Percentiles rank a stretch among this genome's conserved stretches.
Evolutionary conservation across 2,797 vertebrate genomes (phyloP).

Genomic region (Podarcis lilfordi): DNA sequence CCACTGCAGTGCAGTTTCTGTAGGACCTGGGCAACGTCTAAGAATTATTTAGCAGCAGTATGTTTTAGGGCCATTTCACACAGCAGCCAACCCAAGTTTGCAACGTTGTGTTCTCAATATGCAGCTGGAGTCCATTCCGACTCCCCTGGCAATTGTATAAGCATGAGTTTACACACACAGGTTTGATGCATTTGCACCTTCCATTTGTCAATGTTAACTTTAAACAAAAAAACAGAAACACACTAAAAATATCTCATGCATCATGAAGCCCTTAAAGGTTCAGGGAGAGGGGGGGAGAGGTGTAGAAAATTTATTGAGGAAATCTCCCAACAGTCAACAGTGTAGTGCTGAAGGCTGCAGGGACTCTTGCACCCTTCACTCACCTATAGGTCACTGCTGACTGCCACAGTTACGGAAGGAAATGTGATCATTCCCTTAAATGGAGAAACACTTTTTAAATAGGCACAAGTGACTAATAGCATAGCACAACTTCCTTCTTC

Average conservation of each 20-base stretch:
- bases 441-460: not conserved
- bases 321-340: constrained; percentile 1
- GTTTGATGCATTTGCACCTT: not conserved
- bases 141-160: not conserved
- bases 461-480: constrained; percentile 23
- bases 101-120: not conserved
- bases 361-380: constrained; percentile 8
- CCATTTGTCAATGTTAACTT: not conserved
- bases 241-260: not conserved
- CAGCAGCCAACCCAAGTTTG: not conserved
- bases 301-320: not conserved
- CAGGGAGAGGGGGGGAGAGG: too few relatives aligned
- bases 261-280: not conserved
- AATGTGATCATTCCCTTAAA: not conserved
- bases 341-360: not conserved
- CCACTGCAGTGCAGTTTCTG: not conserved
- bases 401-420: not conserved
- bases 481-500: not conserved
- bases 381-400: not conserved
- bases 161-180: not conserved
- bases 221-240: too few relatives aligned
- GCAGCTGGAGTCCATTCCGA: not conserved
- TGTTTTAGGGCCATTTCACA: constrained; percentile 1
- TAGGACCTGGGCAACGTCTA: constrained; percentile 11
- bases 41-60: constrained; percentile 21